A percentile compares a stretch with the other conserved stretches of the same genome.
Conservation (phyloP, 2,888 invertebrate species). For the Elegia similella region DNA sequence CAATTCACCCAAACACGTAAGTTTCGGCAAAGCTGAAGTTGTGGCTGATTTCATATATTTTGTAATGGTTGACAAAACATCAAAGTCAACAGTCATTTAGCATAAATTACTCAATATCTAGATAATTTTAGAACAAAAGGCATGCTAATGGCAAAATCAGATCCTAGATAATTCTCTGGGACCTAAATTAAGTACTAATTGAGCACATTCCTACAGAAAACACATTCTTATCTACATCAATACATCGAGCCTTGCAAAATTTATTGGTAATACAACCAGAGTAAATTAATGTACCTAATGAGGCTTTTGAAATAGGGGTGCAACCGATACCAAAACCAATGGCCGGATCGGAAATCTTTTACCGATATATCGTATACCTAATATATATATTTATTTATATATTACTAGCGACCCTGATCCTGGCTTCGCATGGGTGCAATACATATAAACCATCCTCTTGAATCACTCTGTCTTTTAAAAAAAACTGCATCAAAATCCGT, state of each 20-base stretch:
- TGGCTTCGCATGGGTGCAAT: too few species aligned
- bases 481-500: too few species aligned
- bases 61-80: too few species aligned
- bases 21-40: too few species aligned
- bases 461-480: too few species aligned
- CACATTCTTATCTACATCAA: conserved; percentile 1
- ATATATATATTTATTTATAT: too few species aligned
- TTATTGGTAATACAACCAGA: not conserved
- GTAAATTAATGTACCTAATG: not conserved
- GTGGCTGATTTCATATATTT: too few species aligned
- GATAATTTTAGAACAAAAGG: conserved; percentile 1
- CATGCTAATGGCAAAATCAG: not conserved
- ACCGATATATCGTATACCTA: not conserved
- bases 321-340: not conserved
- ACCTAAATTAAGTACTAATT: not conserved
- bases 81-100: too few species aligned
- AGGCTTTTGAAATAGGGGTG: not conserved
- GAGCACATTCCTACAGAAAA: not conserved
- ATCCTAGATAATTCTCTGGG: not conserved
- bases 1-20: too few species aligned
- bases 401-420: too few species aligned
- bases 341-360: not conserved
- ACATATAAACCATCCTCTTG: too few species aligned
- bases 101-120: not conserved
- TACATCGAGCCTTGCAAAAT: not conserved